Conservation (phyloP, 2,797 vertebrate genomes). For the Cyclopterus lumpus region DNA sequence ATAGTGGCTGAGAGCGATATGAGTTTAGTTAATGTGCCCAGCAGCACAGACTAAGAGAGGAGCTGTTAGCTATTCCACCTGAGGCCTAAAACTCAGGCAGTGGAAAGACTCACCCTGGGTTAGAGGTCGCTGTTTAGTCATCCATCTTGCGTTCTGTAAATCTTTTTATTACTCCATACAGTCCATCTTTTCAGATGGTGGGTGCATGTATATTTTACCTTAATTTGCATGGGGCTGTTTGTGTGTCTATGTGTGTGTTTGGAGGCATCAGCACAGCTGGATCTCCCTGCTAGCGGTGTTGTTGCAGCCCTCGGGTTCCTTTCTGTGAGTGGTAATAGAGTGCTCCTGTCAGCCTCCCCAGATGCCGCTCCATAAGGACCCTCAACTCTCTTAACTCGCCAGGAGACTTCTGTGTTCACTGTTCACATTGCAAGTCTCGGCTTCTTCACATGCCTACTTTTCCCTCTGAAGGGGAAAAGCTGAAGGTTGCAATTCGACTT, state of each 20-base stretch:
- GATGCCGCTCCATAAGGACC: constrained; percentile 82
- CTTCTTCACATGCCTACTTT: constrained; percentile 18
- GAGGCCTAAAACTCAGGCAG: constrained; percentile 72
- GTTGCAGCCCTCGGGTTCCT: constrained; percentile 78
- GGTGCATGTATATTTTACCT: constrained; percentile 27
- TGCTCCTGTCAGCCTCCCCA: constrained; percentile 83
- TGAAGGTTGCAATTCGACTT: neutral
- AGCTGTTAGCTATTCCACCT: constrained; percentile 82
- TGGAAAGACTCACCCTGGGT: constrained; percentile 54
- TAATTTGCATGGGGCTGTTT: constrained; percentile 61
- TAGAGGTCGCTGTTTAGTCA: constrained; percentile 36
- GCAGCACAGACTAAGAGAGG: constrained; percentile 83
- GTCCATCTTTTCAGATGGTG: constrained; percentile 36
- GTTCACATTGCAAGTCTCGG: constrained; percentile 47
- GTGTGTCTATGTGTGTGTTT: constrained; percentile 54
- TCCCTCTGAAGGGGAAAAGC: constrained; percentile 24
- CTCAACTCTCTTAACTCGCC: constrained; percentile 54
- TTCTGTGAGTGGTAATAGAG: constrained; percentile 82
- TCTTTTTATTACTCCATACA: constrained; percentile 21
- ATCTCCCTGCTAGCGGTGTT: constrained; percentile 75
- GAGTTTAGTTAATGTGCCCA: constrained; percentile 89
- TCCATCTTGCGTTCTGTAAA: constrained; percentile 22
- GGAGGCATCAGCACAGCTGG: constrained; percentile 82
- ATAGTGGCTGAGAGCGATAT: constrained; percentile 88
- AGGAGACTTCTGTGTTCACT: constrained; percentile 64